A percentile compares a stretch with the other conserved stretches of the same genome.
These are phyloP conservation scores for Dyspetes luteomarginatus DNA, from an alignment of 2,888 invertebrate species.

Conservation along the genomic window DNA sequence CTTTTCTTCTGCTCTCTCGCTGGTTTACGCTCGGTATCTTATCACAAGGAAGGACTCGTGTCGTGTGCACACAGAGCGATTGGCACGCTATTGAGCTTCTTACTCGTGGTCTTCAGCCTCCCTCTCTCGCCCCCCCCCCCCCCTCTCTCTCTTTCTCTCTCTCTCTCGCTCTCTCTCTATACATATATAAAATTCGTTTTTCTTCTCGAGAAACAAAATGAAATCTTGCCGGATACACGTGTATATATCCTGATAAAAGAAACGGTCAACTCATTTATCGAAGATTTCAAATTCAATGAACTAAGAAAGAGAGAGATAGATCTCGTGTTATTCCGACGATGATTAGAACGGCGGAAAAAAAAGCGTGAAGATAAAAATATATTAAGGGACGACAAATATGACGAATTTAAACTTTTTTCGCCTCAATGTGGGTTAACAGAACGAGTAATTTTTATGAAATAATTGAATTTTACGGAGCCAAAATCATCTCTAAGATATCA, in stretches of 20 bases:
- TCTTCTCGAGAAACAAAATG: conserved; percentile 1
- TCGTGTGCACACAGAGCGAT: conserved; percentile 26
- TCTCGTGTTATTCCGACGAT: conserved; percentile 14
- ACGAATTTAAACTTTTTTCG: no score
- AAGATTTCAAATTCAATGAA: conserved; percentile 7
- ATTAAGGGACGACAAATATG: neutral
- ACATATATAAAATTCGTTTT: neutral
- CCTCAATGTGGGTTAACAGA: no score
- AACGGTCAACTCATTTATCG: no score
- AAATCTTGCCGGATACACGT: conserved; percentile 17
- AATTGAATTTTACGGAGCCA: no score
- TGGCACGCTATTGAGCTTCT: conserved; percentile 13
- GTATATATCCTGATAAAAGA: neutral
- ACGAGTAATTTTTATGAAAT: no score
- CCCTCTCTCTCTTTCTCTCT: neutral
- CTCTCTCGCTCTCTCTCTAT: neutral
- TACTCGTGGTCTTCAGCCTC: neutral
- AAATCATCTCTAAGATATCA: no score
- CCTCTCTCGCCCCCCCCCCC: neutral
- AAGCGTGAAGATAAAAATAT: neutral
- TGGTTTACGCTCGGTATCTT: conserved; percentile 20
- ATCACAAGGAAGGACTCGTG: conserved; percentile 5
- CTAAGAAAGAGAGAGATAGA: conserved; percentile 14
- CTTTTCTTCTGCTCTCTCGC: conserved; percentile 1
- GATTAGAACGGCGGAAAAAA: neutral